Evolutionary conservation across 2,888 invertebrate genomes (phyloP), one percentile per base, ranked within the genome.

Genomic region (Lepidochitona cinerea): DNA sequence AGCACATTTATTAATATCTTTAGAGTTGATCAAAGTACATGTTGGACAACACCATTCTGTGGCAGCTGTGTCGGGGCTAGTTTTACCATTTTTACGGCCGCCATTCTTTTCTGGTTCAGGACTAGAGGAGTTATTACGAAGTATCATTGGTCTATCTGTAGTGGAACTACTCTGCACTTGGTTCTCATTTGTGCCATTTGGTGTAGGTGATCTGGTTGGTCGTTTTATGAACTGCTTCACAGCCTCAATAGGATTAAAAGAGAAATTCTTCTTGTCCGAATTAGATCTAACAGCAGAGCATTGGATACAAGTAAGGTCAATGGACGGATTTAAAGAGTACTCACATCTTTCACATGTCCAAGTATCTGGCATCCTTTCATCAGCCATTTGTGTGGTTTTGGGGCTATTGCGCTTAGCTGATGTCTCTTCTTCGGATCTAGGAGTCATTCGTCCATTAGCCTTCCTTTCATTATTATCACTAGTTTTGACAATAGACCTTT

Each of bases 21-120:
- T 23, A 59, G 4, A 23, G 9, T 59, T 59, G 59, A 59, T 26
- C 3, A 59, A 32, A 89, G 96, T 96, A 91, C 97, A 97, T 90
- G 95, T 95, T 75, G 93, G 93, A 91, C 97, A 97, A 79, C 95
- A 95, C 96, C 97, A 97, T 93, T 95, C 79, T 32, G 72, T 72
- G 36, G 68, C 75, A 7, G 59, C 23, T 14, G 23, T 59, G 12
- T 23, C 59, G 4, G 59, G 59, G 14, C 26, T 29, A 1, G 59
- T 14, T 26, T 23, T 59, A 4, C 26, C 59, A 29, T 14, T 23
- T 26, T 59, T 59, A 29, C 4, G 23, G 2, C 26, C 23, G 14
- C 32, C 32, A 59, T 23, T 14, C 29, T 26, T 59, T 14, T 29
- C 23, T 4, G 59, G 59, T 26, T 23, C 14, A 4, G 59, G 54